Conservation (phyloP, 2,888 invertebrate species). For the Glyphotaelius pellucidus region DNA sequence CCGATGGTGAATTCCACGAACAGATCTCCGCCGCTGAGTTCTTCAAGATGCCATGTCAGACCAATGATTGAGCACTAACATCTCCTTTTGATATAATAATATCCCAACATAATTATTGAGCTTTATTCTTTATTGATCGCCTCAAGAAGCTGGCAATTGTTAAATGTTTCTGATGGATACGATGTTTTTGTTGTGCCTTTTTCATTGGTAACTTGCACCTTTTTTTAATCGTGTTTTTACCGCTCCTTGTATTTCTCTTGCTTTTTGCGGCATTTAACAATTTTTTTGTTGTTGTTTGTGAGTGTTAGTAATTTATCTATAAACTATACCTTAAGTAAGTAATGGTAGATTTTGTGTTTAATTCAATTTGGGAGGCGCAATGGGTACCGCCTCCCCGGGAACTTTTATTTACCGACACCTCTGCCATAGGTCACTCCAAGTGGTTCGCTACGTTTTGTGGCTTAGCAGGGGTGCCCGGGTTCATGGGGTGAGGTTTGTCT, state of each 20-base stretch:
- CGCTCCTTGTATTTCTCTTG: neutral
- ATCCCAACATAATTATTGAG: neutral
- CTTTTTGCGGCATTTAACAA: neutral
- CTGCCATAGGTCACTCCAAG: too few relatives aligned
- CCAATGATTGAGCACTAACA: neutral
- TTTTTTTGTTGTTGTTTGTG: too few relatives aligned
- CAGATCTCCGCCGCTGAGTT: neutral
- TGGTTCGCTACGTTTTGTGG: too few relatives aligned
- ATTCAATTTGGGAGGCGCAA: too few relatives aligned
- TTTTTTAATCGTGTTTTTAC: too few relatives aligned
- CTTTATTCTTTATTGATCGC: conserved; percentile 14
- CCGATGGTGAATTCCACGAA: neutral
- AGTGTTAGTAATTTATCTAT: neutral
- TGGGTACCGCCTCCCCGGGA: too few relatives aligned
- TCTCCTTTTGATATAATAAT: conserved; percentile 1
- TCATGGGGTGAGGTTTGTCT: too few relatives aligned
- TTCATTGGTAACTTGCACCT: neutral
- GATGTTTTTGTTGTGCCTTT: neutral
- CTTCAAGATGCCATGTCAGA: conserved; percentile 10
- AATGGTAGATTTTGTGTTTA: neutral
- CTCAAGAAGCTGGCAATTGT: neutral
- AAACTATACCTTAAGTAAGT: neutral
- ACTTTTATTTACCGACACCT: too few relatives aligned
- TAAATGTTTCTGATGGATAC: neutral
- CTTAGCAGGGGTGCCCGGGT: too few relatives aligned